phyloP scores from a whole-genome alignment of 64 coral and sea anemone species.

The Pocillopora verrucosa region DNA sequence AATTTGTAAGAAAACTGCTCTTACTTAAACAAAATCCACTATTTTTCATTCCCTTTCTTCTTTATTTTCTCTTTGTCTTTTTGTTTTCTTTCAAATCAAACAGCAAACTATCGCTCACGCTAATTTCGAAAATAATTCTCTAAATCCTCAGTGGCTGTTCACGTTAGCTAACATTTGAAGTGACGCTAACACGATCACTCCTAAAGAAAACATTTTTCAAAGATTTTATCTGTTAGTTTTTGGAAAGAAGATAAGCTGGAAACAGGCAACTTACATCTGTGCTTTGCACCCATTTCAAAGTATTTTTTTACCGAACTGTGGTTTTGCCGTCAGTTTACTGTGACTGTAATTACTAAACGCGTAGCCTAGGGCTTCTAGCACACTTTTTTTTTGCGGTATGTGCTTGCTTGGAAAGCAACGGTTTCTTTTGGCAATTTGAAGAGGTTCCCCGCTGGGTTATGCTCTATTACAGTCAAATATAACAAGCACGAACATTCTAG shows the following conservation, averaged over 20 bases:
- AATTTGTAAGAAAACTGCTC: too few relatives aligned
- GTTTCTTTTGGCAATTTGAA: background rate
- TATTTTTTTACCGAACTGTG: background rate
- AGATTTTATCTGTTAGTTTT: constrained; percentile 6
- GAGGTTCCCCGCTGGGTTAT: background rate
- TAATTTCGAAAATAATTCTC: background rate
- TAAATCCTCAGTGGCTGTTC: background rate
- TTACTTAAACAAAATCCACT: too few relatives aligned
- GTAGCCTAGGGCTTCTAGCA: background rate
- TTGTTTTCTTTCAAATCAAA: too few relatives aligned
- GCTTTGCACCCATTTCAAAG: background rate
- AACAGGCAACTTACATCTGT: background rate
- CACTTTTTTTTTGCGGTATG: background rate
- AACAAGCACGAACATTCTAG: background rate
- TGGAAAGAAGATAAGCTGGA: background rate
- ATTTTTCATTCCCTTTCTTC: too few relatives aligned
- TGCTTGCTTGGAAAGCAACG: background rate
- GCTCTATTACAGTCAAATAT: background rate
- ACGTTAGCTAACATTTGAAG: background rate
- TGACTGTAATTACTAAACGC: background rate
- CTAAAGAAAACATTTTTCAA: background rate
- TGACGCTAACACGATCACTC: background rate
- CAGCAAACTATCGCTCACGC: too few relatives aligned
- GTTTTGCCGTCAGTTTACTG: background rate
- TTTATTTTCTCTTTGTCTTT: too few relatives aligned